Conservation (phyloP, 2,113 vertebrate genomes). For the Tympanuchus pallidicinctus region DNA sequence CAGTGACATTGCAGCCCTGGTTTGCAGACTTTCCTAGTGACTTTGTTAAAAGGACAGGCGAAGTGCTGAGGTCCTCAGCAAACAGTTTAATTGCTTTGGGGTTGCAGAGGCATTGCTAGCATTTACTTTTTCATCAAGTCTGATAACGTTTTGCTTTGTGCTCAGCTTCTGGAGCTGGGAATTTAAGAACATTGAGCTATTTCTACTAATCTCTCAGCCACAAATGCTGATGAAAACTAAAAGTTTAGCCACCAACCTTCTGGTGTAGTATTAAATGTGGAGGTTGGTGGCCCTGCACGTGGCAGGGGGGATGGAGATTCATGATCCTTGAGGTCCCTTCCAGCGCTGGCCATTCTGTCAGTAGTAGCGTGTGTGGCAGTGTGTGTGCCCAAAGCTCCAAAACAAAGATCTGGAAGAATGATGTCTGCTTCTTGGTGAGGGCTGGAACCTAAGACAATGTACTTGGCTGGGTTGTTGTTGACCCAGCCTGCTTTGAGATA, state of each 20-base stretch:
- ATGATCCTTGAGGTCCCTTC: too few relatives aligned
- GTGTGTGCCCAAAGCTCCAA: fast-evolving
- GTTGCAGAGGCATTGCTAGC: not conserved
- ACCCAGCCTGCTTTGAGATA: not conserved
- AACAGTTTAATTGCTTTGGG: not conserved
- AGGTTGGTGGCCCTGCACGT: too few relatives aligned
- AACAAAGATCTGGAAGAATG: not conserved
- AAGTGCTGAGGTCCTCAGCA: not conserved
- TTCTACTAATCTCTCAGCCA: not conserved
- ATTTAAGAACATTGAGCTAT: not conserved
- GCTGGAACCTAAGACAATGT: not conserved
- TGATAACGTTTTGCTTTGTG: fast-evolving
- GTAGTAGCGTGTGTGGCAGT: too few relatives aligned
- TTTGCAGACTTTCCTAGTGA: fast-evolving
- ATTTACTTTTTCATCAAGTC: not conserved
- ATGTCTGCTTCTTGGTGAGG: not conserved
- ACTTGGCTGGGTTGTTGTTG: not conserved
- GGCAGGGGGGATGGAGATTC: too few relatives aligned
- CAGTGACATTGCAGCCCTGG: not conserved
- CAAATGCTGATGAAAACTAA: not conserved
- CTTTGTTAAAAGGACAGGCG: not conserved
- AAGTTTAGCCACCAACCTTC: not conserved
- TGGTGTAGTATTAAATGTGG: too few relatives aligned
- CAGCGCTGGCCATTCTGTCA: too few relatives aligned
- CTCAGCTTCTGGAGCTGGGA: not conserved